phyloP scores from a whole-genome alignment of 2,797 vertebrate species.

The Centropyge bicolor region DNA sequence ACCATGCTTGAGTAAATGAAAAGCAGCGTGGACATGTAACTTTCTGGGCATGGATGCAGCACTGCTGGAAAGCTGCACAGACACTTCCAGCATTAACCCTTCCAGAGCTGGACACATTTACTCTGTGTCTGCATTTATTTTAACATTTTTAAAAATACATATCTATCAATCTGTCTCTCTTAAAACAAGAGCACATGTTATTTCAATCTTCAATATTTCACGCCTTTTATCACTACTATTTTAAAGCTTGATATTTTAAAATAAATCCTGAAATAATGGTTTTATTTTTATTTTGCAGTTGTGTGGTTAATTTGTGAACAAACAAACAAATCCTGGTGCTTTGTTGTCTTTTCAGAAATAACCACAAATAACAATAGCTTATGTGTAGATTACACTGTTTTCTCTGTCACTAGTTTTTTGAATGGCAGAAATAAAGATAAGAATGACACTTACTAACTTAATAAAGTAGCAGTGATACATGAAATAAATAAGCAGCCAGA shows the following conservation, averaged over 20 bases:
- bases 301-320: background rate
- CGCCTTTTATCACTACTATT: background rate
- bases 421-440: background rate
- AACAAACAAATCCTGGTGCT: background rate
- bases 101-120: conserved; percentile 12
- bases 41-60: conserved; percentile 28
- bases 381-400: background rate
- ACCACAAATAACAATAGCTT: background rate
- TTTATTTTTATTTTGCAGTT: background rate
- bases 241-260: background rate
- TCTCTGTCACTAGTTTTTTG: background rate
- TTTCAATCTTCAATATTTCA: background rate
- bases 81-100: conserved; percentile 29
- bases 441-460: background rate
- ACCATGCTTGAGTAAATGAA: conserved; percentile 76
- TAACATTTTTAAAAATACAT: background rate
- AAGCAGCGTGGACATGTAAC: conserved; percentile 47
- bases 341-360: background rate
- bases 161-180: conserved; percentile 10
- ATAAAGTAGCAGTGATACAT: background rate
- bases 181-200: background rate
- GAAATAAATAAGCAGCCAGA: background rate
- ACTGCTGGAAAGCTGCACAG: conserved; percentile 24
- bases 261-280: background rate
- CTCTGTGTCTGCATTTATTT: background rate